Base-by-base conservation (phyloP, 2,797 vertebrate species). In the Pagetopsis macropterus region DNA sequence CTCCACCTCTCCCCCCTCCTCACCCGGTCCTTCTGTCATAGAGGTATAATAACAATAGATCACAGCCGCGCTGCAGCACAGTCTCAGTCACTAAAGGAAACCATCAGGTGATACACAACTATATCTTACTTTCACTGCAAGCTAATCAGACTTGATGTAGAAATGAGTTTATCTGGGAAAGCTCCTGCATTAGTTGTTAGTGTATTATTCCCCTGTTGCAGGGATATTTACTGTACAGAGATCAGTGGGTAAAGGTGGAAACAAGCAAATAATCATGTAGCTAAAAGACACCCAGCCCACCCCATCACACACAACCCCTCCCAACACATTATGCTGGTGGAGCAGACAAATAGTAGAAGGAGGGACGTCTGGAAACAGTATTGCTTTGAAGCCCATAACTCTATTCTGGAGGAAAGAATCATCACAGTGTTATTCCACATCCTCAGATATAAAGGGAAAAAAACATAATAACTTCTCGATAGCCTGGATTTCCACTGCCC, bases 391-490 rank as follows among this genome's bases (percentile, higher is more conserved):
- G 92, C 86, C 85, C 83, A 88, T 90, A 91, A 94, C 93, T 94
- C 92, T 94, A 92, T 93, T 94, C 89, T 86, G 87, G 81, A 92
- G 90, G 92, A 93, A 90, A 95, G 89, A 87, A 85, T 79, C 88
- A 89, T 94, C 89, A 81, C 91, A 93, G 89, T 94, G 93, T 95
- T 94, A 95, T 95, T 96, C 94, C 94, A 93, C 88, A 90, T 93
- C 90, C 91, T 95, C 93, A 96, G 94, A 94, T 96, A 95, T 87
- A 90, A 95, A 92, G 81, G 87, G 68, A 89, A 87, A 90, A 27
- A 94, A 92, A 90, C 87, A 94, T 94, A 94, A 95, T 94, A 95
- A 94, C 93, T 94, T 95, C 89, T 90, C 85, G 87, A 94, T 95
- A 93, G 93, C 91, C 90, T 94, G 95, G 93, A 94, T 95, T 94